A percentile compares a stretch with the other conserved stretches of the same genome.
Evolutionary conservation across 2,797 vertebrate genomes (phyloP).

Genomic region (Lophius americanus): DNA sequence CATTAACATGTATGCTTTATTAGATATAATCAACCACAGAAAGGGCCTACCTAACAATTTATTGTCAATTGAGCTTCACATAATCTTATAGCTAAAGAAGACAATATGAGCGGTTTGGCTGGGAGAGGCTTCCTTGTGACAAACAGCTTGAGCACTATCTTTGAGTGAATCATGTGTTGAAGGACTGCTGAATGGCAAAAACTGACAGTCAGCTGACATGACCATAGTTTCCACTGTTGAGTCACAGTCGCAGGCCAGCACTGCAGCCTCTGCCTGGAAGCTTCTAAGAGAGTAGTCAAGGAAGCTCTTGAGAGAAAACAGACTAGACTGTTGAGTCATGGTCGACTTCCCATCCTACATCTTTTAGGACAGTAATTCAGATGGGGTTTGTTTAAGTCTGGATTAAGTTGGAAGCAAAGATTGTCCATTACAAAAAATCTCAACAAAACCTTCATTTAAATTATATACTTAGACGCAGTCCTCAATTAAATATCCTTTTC

Average conservation of each 20-base stretch:
- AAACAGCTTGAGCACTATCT: constrained; percentile 69
- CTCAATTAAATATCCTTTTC: no score
- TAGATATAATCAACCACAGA: constrained; percentile 20
- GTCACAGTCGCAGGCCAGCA: constrained; percentile 47
- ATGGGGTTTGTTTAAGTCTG: neutral
- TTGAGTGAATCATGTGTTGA: constrained; percentile 69
- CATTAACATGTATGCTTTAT: constrained; percentile 55
- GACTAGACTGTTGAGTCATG: constrained; percentile 16
- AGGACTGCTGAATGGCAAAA: constrained; percentile 66
- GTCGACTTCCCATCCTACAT: neutral
- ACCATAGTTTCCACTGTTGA: constrained; percentile 53
- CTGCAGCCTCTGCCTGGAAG: constrained; percentile 22
- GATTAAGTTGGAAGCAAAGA: neutral
- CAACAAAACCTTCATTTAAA: no score
- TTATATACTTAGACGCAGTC: no score
- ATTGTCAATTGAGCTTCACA: constrained; percentile 19
- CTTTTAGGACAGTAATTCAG: constrained; percentile 6
- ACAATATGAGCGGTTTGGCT: constrained; percentile 62
- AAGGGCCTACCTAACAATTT: neutral
- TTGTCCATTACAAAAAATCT: neutral
- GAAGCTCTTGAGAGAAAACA: constrained; percentile 21
- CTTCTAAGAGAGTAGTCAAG: constrained; percentile 20
- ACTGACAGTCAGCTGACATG: constrained; percentile 75
- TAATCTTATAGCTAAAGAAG: constrained; percentile 18
- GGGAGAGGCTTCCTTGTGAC: constrained; percentile 31